Conservation (phyloP, 1,140 invertebrate genomes). For the Drosophila sulfurigaster region DNA sequence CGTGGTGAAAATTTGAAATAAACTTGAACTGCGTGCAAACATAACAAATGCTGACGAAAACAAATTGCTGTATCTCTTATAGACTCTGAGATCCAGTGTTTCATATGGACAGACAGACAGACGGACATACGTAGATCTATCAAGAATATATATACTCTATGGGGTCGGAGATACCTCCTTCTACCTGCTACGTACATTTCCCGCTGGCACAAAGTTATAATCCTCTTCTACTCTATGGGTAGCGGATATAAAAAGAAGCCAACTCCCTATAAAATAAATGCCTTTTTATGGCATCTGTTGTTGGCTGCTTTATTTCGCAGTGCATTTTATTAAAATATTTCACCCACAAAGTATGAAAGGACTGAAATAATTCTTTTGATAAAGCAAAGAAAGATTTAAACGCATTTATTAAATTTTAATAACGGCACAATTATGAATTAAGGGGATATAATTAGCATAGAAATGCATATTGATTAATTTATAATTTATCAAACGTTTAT, state of each 20-base stretch:
- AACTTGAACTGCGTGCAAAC: too few species aligned
- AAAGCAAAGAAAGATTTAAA: not conserved
- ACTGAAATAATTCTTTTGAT: not conserved
- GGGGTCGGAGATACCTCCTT: too few species aligned
- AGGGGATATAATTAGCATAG: not conserved
- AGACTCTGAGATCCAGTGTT: too few species aligned
- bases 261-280: constrained; percentile 61
- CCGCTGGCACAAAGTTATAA: too few species aligned
- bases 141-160: too few species aligned
- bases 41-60: too few species aligned
- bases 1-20: too few species aligned
- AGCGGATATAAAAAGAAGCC: not conserved
- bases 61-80: too few species aligned
- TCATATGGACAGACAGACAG: too few species aligned
- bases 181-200: too few species aligned
- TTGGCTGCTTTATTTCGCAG: constrained; percentile 4
- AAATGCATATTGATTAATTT: not conserved
- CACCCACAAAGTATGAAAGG: constrained; percentile 17
- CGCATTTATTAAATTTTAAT: not conserved
- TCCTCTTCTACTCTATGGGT: too few species aligned
- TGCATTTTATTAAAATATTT: constrained; percentile 65
- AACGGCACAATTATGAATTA: not conserved
- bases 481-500: not conserved
- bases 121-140: too few species aligned
- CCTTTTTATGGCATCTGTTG: constrained; percentile 51